Conservation (phyloP, 2,113 vertebrate species). For the Piaya cayana region DNA sequence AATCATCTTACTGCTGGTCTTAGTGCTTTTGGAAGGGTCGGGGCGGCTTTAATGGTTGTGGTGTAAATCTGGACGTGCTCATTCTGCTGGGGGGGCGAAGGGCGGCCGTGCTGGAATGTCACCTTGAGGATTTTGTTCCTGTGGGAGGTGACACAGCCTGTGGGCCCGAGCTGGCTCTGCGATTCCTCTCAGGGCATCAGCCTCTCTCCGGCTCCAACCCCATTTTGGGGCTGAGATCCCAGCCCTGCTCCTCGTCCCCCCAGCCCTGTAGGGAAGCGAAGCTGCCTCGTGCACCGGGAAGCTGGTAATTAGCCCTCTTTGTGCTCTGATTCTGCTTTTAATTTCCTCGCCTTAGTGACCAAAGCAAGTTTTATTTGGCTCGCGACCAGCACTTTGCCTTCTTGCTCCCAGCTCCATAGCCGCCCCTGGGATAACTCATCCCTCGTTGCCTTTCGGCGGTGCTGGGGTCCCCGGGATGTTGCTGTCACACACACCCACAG, state of each 20-base stretch:
- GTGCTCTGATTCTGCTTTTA: not conserved
- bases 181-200: too few species aligned
- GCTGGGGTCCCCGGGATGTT: not conserved
- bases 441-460: rapidly evolving
- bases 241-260: too few species aligned
- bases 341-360: rapidly evolving
- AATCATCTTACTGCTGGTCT: too few species aligned
- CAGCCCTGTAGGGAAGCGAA: rapidly evolving
- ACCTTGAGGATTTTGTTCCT: not conserved
- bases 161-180: too few species aligned
- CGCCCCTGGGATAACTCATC: rapidly evolving
- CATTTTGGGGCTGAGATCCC: rapidly evolving
- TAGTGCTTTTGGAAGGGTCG: not conserved
- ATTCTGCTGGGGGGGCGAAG: rapidly evolving
- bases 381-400: not conserved
- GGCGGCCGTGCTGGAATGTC: not conserved
- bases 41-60: not conserved
- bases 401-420: not conserved
- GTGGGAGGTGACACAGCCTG: rapidly evolving
- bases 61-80: not conserved
- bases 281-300: not conserved
- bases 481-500: not conserved
- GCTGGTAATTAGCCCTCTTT: not conserved
- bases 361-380: not conserved
- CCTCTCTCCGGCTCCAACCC: not conserved